phyloP scores from a whole-genome alignment of 2,113 vertebrate species.

The Scophthalmus maximus region DNA sequence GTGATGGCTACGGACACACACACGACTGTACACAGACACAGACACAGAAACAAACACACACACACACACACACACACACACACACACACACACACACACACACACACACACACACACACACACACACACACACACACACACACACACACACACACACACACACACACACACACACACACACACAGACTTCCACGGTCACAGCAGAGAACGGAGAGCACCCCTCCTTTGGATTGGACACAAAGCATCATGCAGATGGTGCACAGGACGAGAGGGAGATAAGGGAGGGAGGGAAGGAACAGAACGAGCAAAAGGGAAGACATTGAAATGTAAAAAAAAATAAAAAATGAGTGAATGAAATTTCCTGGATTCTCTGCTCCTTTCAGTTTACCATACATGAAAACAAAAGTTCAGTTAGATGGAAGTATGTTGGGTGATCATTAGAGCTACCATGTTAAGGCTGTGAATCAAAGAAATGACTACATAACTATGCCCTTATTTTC shows the following conservation, averaged over 20 bases:
- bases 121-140: background rate
- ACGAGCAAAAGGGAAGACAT: constrained; percentile 44
- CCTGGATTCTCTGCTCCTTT: constrained; percentile 36
- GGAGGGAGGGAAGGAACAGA: constrained; percentile 42
- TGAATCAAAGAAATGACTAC: constrained; percentile 8
- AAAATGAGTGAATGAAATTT: constrained; percentile 21
- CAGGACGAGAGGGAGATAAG: constrained; percentile 66
- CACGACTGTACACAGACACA: constrained; percentile 5
- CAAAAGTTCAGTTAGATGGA: background rate
- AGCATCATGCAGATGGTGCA: constrained; percentile 74
- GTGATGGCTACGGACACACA: constrained; percentile 52
- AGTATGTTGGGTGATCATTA: background rate
- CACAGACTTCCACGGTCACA: constrained; percentile 23
- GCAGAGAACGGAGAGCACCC: constrained; percentile 51
- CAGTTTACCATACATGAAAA: background rate
- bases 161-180: constrained; percentile 23
- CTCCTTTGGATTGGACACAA: constrained; percentile 62
- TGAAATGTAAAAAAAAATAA: constrained; percentile 32
- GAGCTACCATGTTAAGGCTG: constrained; percentile 27
- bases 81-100: constrained; percentile 24
- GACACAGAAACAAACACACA: background rate
- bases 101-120: constrained; percentile 9
- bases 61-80: background rate
- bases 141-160: background rate
- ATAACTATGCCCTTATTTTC: constrained; percentile 30